Base-by-base conservation (phyloP, 2,113 vertebrate species). In the Carassius gibelio region DNA sequence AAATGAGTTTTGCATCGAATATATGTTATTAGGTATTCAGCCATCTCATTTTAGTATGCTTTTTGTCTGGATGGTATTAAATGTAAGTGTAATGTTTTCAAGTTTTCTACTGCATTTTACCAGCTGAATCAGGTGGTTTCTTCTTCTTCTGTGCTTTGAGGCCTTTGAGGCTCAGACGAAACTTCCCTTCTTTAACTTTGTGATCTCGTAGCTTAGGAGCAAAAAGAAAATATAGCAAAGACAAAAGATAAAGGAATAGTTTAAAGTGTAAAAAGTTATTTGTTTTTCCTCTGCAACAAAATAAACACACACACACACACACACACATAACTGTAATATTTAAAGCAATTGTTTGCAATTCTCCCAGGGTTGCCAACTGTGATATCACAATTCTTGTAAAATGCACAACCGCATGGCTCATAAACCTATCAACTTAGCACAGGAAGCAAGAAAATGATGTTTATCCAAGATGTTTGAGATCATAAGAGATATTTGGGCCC, bases 111-210 rank as follows among this genome's bases (percentile, higher is more conserved):
- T 82, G 45, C 45, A 15, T 36, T 55, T 66, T 93, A 99, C 98
- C 97, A 96, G 94, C 71, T 84, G 93, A 87, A 84, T 95, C 92
- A 10, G 94, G 95, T 5, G 94, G 95, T 90, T 96, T 97, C 91
- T 94, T 94, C 85, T 94, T 95, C 93, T 94, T 94, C 61, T 92
- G 91, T 50, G 90, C 82, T 88, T 93, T 95, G 80, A 89, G 89
- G 88, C 88, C 93, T 11, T 91, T 95, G 7, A 92, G 89, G 78
- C 86, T 92, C 84, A 95, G 80, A 84, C 82, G 82, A 26, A 91
- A 84, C 82, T 93, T 92, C 52, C 89, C 95, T 89, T 97, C 96
- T 89, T 93, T 93, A 64, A 61, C 75, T 90, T 92, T 95, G 72
- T 92, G 91, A 78, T 95, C 94, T 91, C 93, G 94, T 30, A 93